Conservation (phyloP, 2,797 vertebrate species). For the Distichodus sexfasciatus region DNA sequence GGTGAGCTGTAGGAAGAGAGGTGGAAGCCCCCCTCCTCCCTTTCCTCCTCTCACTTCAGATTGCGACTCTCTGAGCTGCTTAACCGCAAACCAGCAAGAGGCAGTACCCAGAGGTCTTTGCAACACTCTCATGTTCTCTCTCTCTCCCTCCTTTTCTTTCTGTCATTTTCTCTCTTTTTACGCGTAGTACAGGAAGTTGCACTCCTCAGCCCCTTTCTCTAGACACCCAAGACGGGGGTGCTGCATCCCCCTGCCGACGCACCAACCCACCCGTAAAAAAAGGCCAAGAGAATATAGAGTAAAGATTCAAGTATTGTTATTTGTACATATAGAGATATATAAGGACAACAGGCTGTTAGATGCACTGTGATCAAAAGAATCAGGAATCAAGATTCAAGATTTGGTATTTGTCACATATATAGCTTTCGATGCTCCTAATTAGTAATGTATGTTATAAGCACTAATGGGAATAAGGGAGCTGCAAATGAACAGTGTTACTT, state of each 20-base stretch:
- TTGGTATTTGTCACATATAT: too few species aligned
- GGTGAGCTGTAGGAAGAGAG: conserved; percentile 68
- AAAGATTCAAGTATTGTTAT: too few species aligned
- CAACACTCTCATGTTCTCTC: conserved; percentile 53
- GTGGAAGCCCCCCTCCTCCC: conserved; percentile 74
- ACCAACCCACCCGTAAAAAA: background rate
- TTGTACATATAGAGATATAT: too few species aligned
- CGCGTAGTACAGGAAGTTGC: conserved; percentile 50
- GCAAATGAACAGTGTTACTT: too few species aligned
- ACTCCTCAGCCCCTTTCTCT: conserved; percentile 43
- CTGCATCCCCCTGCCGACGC: conserved; percentile 34
- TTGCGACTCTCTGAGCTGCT: conserved; percentile 56
- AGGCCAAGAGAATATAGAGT: conserved; percentile 12
- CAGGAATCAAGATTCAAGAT: too few species aligned
- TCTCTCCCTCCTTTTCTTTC: conserved; percentile 17
- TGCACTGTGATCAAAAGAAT: too few species aligned
- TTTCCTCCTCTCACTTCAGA: conserved; percentile 72
- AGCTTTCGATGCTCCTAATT: too few species aligned
- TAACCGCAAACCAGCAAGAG: conserved; percentile 72
- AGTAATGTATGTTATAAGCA: too few species aligned
- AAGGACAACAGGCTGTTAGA: too few species aligned
- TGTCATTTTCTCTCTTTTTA: conserved; percentile 22
- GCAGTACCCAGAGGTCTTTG: conserved; percentile 70
- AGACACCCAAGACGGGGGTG: conserved; percentile 37
- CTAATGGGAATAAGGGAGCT: too few species aligned